phyloP scores from a whole-genome alignment of 1,140 invertebrate genomes.

The Steinernema khuongi region DNA sequence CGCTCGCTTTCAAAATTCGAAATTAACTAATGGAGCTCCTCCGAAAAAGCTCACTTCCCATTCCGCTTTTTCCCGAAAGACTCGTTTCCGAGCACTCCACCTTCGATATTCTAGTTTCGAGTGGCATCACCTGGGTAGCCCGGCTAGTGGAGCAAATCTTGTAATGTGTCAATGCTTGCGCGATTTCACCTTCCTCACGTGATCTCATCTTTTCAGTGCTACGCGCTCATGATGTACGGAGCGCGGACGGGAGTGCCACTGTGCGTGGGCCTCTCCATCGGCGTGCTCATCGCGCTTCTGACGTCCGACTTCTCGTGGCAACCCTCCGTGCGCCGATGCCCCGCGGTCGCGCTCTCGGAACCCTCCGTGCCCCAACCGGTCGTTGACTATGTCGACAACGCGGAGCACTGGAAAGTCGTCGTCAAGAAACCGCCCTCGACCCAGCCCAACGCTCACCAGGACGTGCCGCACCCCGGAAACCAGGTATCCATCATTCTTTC shows the following conservation, averaged over 20 bases:
- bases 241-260: constrained; percentile 24
- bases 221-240: constrained; percentile 22
- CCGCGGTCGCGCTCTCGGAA: background rate
- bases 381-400: constrained; percentile 17
- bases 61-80: no score
- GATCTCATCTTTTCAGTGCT: background rate
- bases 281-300: background rate
- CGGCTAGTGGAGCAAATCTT: no score
- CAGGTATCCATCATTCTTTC: no score
- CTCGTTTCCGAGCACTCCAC: no score
- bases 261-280: constrained; percentile 21
- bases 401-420: constrained; percentile 20
- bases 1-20: no score
- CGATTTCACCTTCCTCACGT: background rate
- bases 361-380: background rate
- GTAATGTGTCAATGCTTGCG: no score
- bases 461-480: background rate
- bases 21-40: no score
- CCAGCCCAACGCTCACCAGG: background rate
- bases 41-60: no score
- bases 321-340: background rate
- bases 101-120: no score
- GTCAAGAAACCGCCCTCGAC: constrained; percentile 25
- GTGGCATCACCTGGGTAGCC: no score
- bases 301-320: constrained; percentile 11